Base-by-base conservation (phyloP, 2,888 invertebrate species). In the Zootermopsis nevadensis region DNA sequence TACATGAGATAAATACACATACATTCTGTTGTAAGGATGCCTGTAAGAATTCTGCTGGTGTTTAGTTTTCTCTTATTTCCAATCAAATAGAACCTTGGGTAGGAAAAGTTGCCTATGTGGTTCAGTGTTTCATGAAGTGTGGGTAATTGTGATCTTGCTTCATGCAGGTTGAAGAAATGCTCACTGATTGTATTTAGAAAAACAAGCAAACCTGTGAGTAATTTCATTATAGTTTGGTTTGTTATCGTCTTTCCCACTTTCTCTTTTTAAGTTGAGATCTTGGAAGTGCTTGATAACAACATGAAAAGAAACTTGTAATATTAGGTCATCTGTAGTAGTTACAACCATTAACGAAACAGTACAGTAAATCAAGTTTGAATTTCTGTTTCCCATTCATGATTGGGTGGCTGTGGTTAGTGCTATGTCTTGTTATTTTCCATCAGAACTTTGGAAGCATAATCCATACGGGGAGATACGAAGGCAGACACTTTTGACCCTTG, bases 61-160 rank as follows among this genome's bases (percentile, higher is more conserved):
- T 38, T 74, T 74, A 38, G 74, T 74, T 74, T 74, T 74, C 74
- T 74, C 74, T 74, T 74, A 74, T 38, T 69, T 30, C n/a, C 33
- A 74, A 69, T 10, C 24, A 66, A 33, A 69, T 22, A 69, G 33
- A 69, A 33, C 8, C 38, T 33, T 33, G 38, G n/a, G 38, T 74
- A 74, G 33, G 33, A 74, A 35, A 69, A 69, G 38, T 74, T 74
- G 33, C 74, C 74, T 33, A 1, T 74, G 33, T 19, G 22, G 38
- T 74, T 33, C 35, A 38, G 74, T 35, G 33, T 74, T 74, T 74
- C 24, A 38, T 31, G 67, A 8, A 67, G 67, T 67, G 67, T 67
- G 72, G 6, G 33, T 38, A 33, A 24, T n/a, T 38, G 33, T 38
- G 24, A 38, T 35, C 74, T 74, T 35, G 22, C 38, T 2, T 22